Base-by-base conservation (phyloP, 1,140 invertebrate genomes). In the Drosophila pruinosa region DNA sequence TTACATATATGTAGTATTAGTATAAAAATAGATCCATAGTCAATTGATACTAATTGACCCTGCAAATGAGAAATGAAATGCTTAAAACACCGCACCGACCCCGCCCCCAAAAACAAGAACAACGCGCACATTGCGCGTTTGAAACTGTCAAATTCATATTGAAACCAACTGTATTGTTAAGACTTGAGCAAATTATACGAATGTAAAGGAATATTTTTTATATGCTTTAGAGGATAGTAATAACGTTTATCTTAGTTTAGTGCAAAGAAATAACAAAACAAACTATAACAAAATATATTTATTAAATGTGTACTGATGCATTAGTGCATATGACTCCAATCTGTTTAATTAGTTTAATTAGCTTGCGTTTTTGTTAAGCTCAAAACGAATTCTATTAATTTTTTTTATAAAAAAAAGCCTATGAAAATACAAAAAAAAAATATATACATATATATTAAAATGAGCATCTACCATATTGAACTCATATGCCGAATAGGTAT, bases 291-390 rank as follows among this genome's bases (percentile, higher is more conserved):
- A 77, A 70, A 71, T 72, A 75, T 62, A 58, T 71, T 71, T 71
- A 71, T 71, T 71, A 57, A 43, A 70, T 75, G 75, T 65, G 75
- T 72, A 75, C 54, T 69, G 31, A 73, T 67, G 58, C 53, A 63
- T 64, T 61, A 78, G 65, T 73, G 59, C 52, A 68, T 65, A 76
- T 67, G 67, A 65, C 76, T 69, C 61, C 56, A 82, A 80, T 73
- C 78, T 77, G 22, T 47, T 47, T 47, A 47, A 41, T 71, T 79
- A 78, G 74, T 67, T 80, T 89, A 89, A 75, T 79, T 83, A 89
- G 85, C 83, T 89, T 89, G 85, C 83, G 85, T 89, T 89, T 89
- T 89, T 89, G 83, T 89, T 83, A 89, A 83, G 83, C 83, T 89
- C 59, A 77, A 76, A 77, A 89, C 64, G 64, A 83, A 83, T 79